Evolutionary conservation across 1,140 invertebrate species (phyloP), one percentile per base, ranked within the genome.

Genomic region (Bombus turneri): DNA sequence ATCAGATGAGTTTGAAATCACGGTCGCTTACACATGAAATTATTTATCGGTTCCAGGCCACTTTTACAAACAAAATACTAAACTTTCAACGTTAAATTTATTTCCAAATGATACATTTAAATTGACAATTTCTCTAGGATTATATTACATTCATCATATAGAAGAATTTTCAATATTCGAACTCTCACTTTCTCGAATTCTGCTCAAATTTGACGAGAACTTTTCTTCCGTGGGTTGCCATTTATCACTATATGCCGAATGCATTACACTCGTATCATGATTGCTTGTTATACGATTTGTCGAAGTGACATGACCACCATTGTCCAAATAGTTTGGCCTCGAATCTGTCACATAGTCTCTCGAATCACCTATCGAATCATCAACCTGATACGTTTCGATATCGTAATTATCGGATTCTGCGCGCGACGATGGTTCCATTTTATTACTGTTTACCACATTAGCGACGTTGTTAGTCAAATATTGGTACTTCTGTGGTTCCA

Each of bases 141-240:
- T 8, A 37, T 12, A 57, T 64, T 71, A 89, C 62, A 80, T 85
- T 77, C 34, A n/a, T 13, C 10, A 47, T 28, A 81, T 37, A 22
- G 37, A 68, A 12, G 76, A 43, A 28, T 83, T 41, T 0, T 22
- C 39, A 47, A 72, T 25, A 4, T 15, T 62, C 59, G 37, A 12
- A 10, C 39, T 73, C 18, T 28, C 47, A 22, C 18, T 71, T 64
- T 31, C 10, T 59, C 31, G 22, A 62, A 62, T 31, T 28, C 62
- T 68, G 6, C n/a, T 66, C 43, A 59, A 73, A 57, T 66, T 80
- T 25, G 78, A 28, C 3, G 13, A 12, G 18, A 59, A 37, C 41
- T 83, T 82, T n/a, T 59, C 83, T 18, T 59, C 72, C 25, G 62
- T 78, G 15, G 87, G 39, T 3, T 87, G 85, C 88, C 88, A 90